Base-by-base conservation (phyloP, 2,113 vertebrate species). In the Halichoerus grypus region DNA sequence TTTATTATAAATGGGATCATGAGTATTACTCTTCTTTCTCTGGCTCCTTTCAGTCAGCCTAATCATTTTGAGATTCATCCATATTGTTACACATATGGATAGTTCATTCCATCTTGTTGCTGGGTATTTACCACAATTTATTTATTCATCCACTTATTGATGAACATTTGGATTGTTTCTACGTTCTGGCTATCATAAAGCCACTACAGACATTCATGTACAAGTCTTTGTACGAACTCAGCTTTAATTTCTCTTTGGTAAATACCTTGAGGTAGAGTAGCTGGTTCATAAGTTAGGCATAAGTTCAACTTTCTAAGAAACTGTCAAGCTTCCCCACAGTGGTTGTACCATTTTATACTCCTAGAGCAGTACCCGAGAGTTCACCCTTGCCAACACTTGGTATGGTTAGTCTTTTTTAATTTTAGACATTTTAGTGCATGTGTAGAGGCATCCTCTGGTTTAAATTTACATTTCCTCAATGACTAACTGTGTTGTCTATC, bases 241-340 rank as follows among this genome's bases (percentile, higher is more conserved):
- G 31, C 36, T 85, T 63, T 95, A 57, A 46, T 89, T 95, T 83
- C n/a, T 63, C 71, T 95, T 80, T 85, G 72, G 55, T 51, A 85
- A 90, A 81, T 51, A 74, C 24, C 42, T 67, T 80, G 80, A 16
- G 59, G 10, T 57, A 74, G 55, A 95, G 57, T 18, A 57, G 15
- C 24, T 28, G 46, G 55, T 74, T 55, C 42, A 46, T 31, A 94
- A 19, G 21, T 15, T 39, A 74, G 51, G 24, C 28, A 36, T 26
- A 8, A 33, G 84, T 89, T 89, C 65, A 84, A 39, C 28, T 74
- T 93, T 80, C 93, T 57, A 55, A 85, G 69, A 84, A 72, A 59
- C 10, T 33, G 42, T 31, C 42, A 11, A 65, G 42, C 12, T 63
- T 85, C 85, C 22, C 69, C 79, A 51, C 22, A 63, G 61, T 57